These are phyloP conservation scores for Rhynchophorus ferrugineus DNA, from an alignment of 1,140 invertebrate genomes.

Conservation along the genomic window DNA sequence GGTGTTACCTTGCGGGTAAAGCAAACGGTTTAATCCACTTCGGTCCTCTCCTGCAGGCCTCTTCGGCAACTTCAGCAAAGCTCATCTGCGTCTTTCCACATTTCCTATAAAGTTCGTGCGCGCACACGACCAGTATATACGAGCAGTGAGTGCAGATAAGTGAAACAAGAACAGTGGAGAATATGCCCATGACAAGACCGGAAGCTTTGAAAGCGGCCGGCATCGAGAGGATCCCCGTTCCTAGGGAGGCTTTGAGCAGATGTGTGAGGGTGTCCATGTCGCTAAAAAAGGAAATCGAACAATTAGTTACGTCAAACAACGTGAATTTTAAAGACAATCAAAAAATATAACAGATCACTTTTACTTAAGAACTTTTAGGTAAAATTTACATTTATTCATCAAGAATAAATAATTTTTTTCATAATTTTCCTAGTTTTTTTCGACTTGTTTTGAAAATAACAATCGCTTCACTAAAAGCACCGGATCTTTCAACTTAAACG, in stretches of 20 bases:
- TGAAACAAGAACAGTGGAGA: slow-evolving; percentile 71
- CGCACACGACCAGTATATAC: slow-evolving; percentile 76
- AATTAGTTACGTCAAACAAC: no score
- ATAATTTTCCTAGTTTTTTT: no score
- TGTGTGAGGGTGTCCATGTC: slow-evolving; percentile 79
- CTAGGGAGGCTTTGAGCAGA: slow-evolving; percentile 79
- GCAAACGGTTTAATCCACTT: slow-evolving; percentile 54
- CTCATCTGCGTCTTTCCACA: slow-evolving; percentile 61
- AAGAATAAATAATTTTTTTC: no score
- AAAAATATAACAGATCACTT: no score
- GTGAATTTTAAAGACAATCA: no score
- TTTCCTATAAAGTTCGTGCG: slow-evolving; percentile 67
- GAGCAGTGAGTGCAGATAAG: slow-evolving; percentile 81
- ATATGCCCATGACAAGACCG: slow-evolving; percentile 67
- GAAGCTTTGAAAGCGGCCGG: slow-evolving; percentile 74
- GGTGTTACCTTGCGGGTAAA: slow-evolving; percentile 55
- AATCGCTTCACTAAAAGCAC: no score
- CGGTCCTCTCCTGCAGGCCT: slow-evolving; percentile 65
- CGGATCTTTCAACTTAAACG: no score
- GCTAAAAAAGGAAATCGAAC: slow-evolving; percentile 41
- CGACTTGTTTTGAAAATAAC: no score
- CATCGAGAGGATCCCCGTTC: slow-evolving; percentile 88
- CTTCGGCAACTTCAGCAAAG: slow-evolving; percentile 69
- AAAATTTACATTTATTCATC: no score
- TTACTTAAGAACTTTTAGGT: no score